These are phyloP conservation scores for Leptopilina drosophilae DNA, from an alignment of 2,888 invertebrate genomes.

Conservation along the genomic window DNA sequence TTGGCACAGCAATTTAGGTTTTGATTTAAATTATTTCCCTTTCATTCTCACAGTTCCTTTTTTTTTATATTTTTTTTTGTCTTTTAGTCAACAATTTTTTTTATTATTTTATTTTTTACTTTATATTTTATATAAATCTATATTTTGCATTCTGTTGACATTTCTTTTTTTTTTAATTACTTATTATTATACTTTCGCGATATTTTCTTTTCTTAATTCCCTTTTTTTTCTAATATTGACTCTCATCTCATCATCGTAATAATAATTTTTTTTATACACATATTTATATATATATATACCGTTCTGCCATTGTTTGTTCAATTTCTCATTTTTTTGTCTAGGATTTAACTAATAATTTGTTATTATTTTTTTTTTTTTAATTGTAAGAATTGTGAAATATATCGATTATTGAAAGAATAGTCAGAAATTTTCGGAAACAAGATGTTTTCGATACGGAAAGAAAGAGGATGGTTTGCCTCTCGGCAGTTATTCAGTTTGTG, in stretches of 20 bases:
- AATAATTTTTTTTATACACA: background rate
- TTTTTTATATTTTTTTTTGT: slow-evolving; percentile 36
- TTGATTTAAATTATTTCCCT: slow-evolving; percentile 71
- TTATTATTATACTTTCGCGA: slow-evolving; percentile 65
- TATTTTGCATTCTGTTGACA: slow-evolving; percentile 45
- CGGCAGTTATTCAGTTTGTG: slow-evolving; percentile 63
- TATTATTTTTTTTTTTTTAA: too few relatives aligned
- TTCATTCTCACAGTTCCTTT: slow-evolving; percentile 64
- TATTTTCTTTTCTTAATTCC: slow-evolving; percentile 58
- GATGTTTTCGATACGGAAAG: slow-evolving; percentile 50
- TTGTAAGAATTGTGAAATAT: background rate
- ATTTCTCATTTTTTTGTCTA: slow-evolving; percentile 59
- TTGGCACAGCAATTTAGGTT: slow-evolving; percentile 74
- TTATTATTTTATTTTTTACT: too few relatives aligned
- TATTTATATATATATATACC: slow-evolving; percentile 54
- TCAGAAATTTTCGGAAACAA: slow-evolving; percentile 64
- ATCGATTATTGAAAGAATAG: slow-evolving; percentile 53
- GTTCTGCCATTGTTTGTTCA: slow-evolving; percentile 63
- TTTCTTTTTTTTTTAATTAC: slow-evolving; percentile 27
- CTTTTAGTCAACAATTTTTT: slow-evolving; percentile 64
- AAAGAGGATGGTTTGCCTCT: slow-evolving; percentile 66
- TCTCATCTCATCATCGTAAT: slow-evolving; percentile 61
- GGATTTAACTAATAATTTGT: slow-evolving; percentile 44
- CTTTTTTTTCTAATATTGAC: slow-evolving; percentile 52
- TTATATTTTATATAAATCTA: too few relatives aligned